phyloP scores from a whole-genome alignment of 2,113 vertebrate species.

The Sardina pilchardus region DNA sequence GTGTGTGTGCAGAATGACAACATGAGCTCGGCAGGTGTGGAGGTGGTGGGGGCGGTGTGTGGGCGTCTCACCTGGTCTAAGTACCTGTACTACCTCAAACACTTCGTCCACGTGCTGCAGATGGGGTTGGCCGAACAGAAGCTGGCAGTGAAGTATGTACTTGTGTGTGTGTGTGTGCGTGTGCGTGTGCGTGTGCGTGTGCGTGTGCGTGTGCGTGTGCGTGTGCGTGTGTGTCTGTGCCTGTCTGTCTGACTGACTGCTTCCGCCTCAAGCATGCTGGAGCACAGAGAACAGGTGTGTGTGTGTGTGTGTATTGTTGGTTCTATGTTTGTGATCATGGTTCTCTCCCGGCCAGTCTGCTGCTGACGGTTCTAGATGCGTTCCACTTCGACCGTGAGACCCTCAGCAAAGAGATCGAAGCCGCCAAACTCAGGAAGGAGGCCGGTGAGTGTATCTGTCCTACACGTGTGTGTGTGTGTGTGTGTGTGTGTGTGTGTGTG shows the following conservation, averaged over 20 bases:
- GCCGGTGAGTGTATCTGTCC: constrained; percentile 68
- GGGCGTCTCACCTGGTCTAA: constrained; percentile 88
- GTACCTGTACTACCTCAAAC: constrained; percentile 88
- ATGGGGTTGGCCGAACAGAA: constrained; percentile 82
- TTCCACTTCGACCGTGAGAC: constrained; percentile 92
- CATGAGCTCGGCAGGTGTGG: constrained; percentile 85
- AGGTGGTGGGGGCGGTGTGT: constrained; percentile 88
- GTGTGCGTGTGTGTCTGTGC: background rate
- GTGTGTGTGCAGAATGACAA: constrained; percentile 80
- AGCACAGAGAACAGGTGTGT: no score
- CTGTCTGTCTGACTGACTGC: no score
- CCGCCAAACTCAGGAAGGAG: constrained; percentile 65
- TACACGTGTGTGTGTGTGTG: background rate
- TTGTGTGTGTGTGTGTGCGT: background rate
- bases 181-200: background rate
- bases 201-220: background rate
- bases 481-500: background rate
- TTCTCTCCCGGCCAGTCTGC: constrained; percentile 73
- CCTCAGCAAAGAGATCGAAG: constrained; percentile 83
- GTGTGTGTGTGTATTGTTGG: background rate
- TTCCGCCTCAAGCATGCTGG: no score
- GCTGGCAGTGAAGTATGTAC: constrained; percentile 83
- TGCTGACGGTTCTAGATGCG: constrained; percentile 88
- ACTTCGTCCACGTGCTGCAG: constrained; percentile 89
- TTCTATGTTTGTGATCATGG: constrained; percentile 7